Base-by-base conservation (phyloP, 2,888 invertebrate genomes). In the Hesperia comma region DNA sequence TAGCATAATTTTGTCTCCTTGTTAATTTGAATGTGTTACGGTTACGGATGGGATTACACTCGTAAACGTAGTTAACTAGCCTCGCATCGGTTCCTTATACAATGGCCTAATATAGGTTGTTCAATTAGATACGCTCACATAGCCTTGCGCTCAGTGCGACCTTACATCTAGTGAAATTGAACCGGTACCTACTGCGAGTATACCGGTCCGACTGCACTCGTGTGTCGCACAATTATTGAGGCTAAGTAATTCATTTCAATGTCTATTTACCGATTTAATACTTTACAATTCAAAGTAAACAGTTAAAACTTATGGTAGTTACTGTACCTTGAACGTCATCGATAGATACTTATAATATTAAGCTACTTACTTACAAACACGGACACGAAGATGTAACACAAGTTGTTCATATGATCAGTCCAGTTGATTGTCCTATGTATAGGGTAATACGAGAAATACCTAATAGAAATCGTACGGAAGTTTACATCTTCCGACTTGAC, bases 151-250 rank as follows among this genome's bases (percentile, higher is more conserved):
- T 74, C 79, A 70, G 72, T 71, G 72, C 84, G 91, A 91, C 91
- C 91, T 92, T 90, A 87, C 79, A 74, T 83, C 84, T 84, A 88
- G 90, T 90, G 90, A 90, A 90, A 91, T 90, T 90, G 84, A 87
- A 88, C 87, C 85, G 83, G 87, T 87, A 82, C 73, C 72, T 72
- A 71, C 72, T 67, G 71, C 70, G 68, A 71, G 73, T 74, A 77
- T 76, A 80, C 78, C 78, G 77, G 78, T 77, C 76, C 77, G 68
- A 72, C 74, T 77, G 75, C 77, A 77, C 75, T 80, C 74, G 69
- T 74, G 72, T 72, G 49, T 49, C 19, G 74, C 79, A 75, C 77
- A 79, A 77, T 82, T 75, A 76, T 78, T 78, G 76, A 76, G 75
- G 74, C 76, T 79, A 74, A 74, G 71, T 79, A 73, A 77, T 75